Conservation (phyloP, 2,888 invertebrate genomes). For the Archaeoteleia sp. region DNA sequence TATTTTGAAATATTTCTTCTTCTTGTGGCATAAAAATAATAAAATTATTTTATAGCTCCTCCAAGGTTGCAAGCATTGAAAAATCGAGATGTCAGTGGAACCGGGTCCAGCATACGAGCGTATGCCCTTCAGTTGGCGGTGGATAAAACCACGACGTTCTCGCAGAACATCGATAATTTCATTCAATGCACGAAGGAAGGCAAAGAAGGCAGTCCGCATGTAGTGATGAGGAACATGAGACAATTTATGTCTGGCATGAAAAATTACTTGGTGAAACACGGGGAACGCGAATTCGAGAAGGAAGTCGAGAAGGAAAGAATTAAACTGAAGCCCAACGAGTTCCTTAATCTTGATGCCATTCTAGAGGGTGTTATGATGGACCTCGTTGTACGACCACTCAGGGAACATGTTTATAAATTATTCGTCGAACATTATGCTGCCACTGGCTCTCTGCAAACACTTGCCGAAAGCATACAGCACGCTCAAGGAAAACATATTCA, state of each 20-base stretch:
- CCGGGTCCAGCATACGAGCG: slow-evolving; percentile 83
- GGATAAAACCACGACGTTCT: slow-evolving; percentile 92
- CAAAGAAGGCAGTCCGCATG: slow-evolving; percentile 89
- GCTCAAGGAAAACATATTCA: slow-evolving; percentile 82
- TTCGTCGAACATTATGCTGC: slow-evolving; percentile 92
- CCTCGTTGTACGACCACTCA: slow-evolving; percentile 89
- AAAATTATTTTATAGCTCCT: slow-evolving; percentile 79
- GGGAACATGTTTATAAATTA: slow-evolving; percentile 87
- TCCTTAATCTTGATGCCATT: slow-evolving; percentile 96
- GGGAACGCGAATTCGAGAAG: slow-evolving; percentile 93
- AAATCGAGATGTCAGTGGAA: slow-evolving; percentile 78
- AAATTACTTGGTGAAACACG: slow-evolving; percentile 95
- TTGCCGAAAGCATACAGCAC: slow-evolving; percentile 83
- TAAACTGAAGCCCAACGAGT: slow-evolving; percentile 91
- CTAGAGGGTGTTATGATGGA: slow-evolving; percentile 96
- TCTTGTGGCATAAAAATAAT: not conserved
- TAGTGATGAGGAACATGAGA: slow-evolving; percentile 92
- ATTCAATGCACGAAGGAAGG: slow-evolving; percentile 94
- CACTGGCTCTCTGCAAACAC: slow-evolving; percentile 82
- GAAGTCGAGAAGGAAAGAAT: slow-evolving; percentile 91
- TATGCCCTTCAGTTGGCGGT: slow-evolving; percentile 88
- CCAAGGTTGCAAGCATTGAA: slow-evolving; percentile 84
- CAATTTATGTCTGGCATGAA: slow-evolving; percentile 99
- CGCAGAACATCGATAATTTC: slow-evolving; percentile 94
- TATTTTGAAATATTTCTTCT: not conserved